Conservation (phyloP, 1,140 invertebrate species). For the Bathynomus jamesi region DNA sequence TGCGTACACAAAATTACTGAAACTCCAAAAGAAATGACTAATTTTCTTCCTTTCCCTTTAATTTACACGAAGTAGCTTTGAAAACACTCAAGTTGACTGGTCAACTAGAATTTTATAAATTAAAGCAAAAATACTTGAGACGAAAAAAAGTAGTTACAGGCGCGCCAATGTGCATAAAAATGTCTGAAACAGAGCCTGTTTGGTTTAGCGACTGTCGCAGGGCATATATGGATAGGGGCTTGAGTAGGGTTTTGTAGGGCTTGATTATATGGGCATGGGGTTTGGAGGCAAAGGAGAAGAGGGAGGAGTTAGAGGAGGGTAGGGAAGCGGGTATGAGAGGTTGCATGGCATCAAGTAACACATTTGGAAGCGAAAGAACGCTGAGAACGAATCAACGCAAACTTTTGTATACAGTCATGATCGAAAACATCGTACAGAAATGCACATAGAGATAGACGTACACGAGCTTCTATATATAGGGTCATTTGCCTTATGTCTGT, state of each 20-base stretch:
- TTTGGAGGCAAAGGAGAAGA: not conserved
- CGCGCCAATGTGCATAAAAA: too few relatives aligned
- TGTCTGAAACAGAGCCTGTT: not conserved
- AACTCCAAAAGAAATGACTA: too few relatives aligned
- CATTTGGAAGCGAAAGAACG: not conserved
- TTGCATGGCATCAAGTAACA: conserved; percentile 1
- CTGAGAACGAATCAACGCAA: not conserved
- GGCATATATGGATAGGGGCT: not conserved
- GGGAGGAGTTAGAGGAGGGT: not conserved
- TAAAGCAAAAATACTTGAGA: too few relatives aligned
- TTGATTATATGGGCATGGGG: not conserved
- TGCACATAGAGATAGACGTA: not conserved
- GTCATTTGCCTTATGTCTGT: too few relatives aligned
- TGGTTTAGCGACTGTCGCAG: not conserved
- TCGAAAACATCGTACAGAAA: not conserved
- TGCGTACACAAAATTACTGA: too few relatives aligned
- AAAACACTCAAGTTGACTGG: too few relatives aligned
- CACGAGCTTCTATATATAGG: not conserved
- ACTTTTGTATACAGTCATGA: not conserved
- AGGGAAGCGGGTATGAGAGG: not conserved
- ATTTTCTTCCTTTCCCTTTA: too few relatives aligned
- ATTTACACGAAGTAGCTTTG: too few relatives aligned
- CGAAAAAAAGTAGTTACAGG: too few relatives aligned
- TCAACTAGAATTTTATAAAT: too few relatives aligned
- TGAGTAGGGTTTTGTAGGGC: not conserved